A percentile compares a stretch with the other conserved stretches of the same genome.
Conservation (phyloP, 64 coral and sea anemone genomes). For the Exaiptasia diaphana region DNA sequence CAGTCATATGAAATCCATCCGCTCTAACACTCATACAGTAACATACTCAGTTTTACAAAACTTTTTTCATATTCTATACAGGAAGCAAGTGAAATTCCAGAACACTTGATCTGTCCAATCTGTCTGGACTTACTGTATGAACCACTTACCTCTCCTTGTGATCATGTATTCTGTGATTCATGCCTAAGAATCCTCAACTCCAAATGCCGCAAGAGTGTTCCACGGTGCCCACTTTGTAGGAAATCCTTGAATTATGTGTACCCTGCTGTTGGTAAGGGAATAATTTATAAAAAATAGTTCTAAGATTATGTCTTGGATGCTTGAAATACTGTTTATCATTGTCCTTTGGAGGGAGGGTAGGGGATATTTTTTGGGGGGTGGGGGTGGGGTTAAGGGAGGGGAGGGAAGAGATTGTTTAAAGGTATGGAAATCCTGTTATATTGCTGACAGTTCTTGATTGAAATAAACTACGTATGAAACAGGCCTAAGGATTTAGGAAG, state of each 20-base stretch:
- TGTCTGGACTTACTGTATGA: slow-evolving; percentile 83
- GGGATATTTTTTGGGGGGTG: too few species aligned
- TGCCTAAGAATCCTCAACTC: slow-evolving; percentile 79
- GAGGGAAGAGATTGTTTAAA: too few species aligned
- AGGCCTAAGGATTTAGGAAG: too few species aligned
- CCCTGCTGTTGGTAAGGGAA: slow-evolving; percentile 44
- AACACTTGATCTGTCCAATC: slow-evolving; percentile 56
- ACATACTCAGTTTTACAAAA: neutral
- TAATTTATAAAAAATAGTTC: neutral
- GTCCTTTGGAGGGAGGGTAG: too few species aligned
- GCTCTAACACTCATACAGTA: neutral
- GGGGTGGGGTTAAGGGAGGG: too few species aligned
- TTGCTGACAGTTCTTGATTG: too few species aligned
- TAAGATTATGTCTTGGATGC: neutral
- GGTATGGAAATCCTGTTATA: too few species aligned
- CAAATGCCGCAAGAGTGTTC: slow-evolving; percentile 14
- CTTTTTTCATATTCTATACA: neutral
- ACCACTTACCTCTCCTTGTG: slow-evolving; percentile 69
- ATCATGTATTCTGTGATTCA: slow-evolving; percentile 90
- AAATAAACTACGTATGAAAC: too few species aligned
- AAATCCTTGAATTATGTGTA: slow-evolving; percentile 32
- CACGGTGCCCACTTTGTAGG: slow-evolving; percentile 83
- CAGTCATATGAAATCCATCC: neutral
- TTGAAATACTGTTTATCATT: too few species aligned
- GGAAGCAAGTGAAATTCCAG: slow-evolving; percentile 16